Percentiles rank a stretch among this genome's conserved stretches.
These are phyloP conservation scores for Morone chrysops DNA, from an alignment of 2,113 vertebrate genomes.

Conservation along the genomic window DNA sequence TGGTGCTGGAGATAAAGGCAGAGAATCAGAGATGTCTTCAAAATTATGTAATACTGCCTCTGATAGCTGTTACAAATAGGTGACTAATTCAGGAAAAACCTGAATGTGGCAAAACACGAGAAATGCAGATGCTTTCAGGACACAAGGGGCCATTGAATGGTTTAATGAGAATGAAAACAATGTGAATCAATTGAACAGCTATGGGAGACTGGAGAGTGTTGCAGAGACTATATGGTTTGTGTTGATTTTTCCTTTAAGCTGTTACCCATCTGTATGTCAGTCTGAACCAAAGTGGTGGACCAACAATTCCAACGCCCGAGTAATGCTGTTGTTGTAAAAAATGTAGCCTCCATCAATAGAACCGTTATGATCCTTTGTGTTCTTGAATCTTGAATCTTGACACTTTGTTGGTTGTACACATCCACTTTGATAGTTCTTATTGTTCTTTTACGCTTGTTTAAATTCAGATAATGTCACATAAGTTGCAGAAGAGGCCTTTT, in stretches of 20 bases:
- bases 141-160: too few relatives aligned
- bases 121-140: too few relatives aligned
- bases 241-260: too few relatives aligned
- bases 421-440: conserved; percentile 5
- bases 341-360: neutral
- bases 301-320: neutral
- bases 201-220: too few relatives aligned
- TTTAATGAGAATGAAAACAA: too few relatives aligned
- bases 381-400: neutral
- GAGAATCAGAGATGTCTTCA: neutral
- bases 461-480: conserved; percentile 28
- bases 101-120: too few relatives aligned
- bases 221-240: too few relatives aligned
- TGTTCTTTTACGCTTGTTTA: conserved; percentile 29
- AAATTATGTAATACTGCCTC: neutral
- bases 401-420: conserved; percentile 8
- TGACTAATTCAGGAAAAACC: too few relatives aligned
- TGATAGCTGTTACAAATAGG: neutral
- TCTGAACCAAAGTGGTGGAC: neutral
- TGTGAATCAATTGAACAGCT: too few relatives aligned
- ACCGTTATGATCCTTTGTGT: neutral
- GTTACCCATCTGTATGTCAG: neutral
- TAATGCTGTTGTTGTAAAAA: neutral
- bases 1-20: neutral
- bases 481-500: conserved; percentile 29